These are phyloP conservation scores for Drosophila lutescens DNA, from an alignment of 2,888 invertebrate species.

Conservation along the genomic window DNA sequence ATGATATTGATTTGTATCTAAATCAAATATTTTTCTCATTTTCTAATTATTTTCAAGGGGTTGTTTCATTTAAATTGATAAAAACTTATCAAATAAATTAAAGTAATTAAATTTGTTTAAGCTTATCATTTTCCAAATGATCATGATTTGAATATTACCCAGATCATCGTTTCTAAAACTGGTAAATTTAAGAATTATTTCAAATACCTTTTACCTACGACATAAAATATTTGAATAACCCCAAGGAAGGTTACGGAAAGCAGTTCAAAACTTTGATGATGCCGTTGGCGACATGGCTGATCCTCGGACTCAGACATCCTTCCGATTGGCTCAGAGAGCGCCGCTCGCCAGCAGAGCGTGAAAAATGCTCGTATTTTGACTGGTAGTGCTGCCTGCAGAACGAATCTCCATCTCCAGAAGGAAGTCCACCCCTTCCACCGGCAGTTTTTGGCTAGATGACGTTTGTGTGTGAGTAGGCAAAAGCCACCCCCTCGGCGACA, in stretches of 20 bases:
- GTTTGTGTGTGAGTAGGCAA: slow-evolving; percentile 34
- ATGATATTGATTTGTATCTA: no score
- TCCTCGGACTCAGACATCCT: slow-evolving; percentile 64
- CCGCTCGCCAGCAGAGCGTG: slow-evolving; percentile 56
- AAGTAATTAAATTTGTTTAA: no score
- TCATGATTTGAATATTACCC: no score
- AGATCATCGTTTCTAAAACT: no score
- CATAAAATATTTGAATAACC: neutral
- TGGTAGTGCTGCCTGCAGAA: slow-evolving; percentile 43
- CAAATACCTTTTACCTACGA: no score
- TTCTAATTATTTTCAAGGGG: no score
- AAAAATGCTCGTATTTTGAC: slow-evolving; percentile 73
- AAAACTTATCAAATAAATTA: no score
- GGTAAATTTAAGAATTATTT: no score
- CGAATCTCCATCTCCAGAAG: slow-evolving; percentile 27
- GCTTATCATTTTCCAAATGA: no score
- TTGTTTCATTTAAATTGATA: no score
- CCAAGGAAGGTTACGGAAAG: slow-evolving; percentile 6
- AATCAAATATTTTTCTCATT: no score
- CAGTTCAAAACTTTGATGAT: slow-evolving; percentile 36
- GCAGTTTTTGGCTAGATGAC: neutral
- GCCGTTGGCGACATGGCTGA: slow-evolving; percentile 49
- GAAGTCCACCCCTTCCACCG: neutral
- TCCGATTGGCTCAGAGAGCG: slow-evolving; percentile 75
- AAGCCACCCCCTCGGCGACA: slow-evolving; percentile 79